Conservation (phyloP, 2,888 invertebrate species). For the Thelaira solivaga region DNA sequence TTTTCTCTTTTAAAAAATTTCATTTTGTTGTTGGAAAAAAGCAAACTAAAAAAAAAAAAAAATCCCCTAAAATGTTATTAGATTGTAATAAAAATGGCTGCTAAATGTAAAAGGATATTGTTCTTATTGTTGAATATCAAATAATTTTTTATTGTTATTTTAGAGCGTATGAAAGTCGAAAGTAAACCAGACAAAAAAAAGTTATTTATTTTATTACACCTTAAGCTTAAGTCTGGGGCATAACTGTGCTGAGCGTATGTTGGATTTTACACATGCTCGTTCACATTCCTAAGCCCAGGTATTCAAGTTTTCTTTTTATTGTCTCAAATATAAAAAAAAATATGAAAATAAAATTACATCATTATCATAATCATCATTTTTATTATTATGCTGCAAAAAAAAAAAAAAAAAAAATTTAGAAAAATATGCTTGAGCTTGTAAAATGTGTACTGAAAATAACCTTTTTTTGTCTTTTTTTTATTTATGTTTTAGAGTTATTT, state of each 20-base stretch:
- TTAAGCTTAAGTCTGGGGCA: background rate
- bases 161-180: background rate
- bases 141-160: slow-evolving; percentile 61
- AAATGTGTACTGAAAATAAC: slow-evolving; percentile 43
- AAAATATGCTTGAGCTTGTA: slow-evolving; percentile 25
- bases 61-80: slow-evolving; percentile 54
- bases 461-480: slow-evolving; percentile 31
- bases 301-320: slow-evolving; percentile 12
- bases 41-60: slow-evolving; percentile 22
- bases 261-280: too few species aligned
- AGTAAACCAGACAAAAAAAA: background rate
- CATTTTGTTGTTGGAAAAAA: too few species aligned
- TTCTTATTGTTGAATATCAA: slow-evolving; percentile 58
- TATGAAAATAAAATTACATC: too few species aligned
- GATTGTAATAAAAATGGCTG: slow-evolving; percentile 59
- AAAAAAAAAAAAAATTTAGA: background rate
- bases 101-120: slow-evolving; percentile 59
- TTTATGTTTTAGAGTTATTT: slow-evolving; percentile 36
- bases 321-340: background rate
- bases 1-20: too few species aligned
- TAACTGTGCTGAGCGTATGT: too few species aligned
- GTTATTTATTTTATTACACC: background rate
- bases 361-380: too few species aligned
- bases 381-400: background rate
- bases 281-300: background rate